phyloP scores from a whole-genome alignment of 2,113 vertebrate genomes.

The Megatriorchis doriae region DNA sequence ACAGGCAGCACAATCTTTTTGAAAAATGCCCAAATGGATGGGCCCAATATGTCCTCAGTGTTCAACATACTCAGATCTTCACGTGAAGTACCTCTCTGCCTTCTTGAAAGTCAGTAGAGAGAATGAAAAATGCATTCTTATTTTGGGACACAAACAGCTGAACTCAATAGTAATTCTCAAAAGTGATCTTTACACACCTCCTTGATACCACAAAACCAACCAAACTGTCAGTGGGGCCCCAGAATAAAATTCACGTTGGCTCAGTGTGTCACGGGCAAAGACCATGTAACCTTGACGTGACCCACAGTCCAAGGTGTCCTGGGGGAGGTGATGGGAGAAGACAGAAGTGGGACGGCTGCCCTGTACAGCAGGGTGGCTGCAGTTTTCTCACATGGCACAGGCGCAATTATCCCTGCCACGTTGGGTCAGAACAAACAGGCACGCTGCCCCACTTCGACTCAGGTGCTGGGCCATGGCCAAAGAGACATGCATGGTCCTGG shows the following conservation, averaged over 20 bases:
- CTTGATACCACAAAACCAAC: background rate
- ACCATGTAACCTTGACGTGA: background rate
- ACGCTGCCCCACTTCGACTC: background rate
- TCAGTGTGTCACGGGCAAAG: background rate
- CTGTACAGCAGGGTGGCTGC: background rate
- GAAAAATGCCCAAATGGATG: background rate
- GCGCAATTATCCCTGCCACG: fast-evolving
- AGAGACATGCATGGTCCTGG: background rate
- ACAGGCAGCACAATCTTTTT: background rate
- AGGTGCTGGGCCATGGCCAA: background rate
- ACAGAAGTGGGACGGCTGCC: background rate
- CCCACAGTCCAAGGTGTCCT: background rate
- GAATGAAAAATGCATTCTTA: background rate
- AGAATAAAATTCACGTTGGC: background rate
- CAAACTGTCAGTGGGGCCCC: background rate
- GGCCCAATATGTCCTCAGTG: background rate
- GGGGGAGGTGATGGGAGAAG: background rate
- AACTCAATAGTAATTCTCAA: background rate
- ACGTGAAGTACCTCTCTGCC: background rate
- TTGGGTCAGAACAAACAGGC: background rate
- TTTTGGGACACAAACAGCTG: background rate
- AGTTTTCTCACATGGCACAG: background rate
- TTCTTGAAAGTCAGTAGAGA: background rate
- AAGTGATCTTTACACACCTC: background rate
- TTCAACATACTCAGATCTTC: background rate